These are phyloP conservation scores for Perccottus glenii DNA, from an alignment of 2,113 vertebrate genomes.

Conservation along the genomic window DNA sequence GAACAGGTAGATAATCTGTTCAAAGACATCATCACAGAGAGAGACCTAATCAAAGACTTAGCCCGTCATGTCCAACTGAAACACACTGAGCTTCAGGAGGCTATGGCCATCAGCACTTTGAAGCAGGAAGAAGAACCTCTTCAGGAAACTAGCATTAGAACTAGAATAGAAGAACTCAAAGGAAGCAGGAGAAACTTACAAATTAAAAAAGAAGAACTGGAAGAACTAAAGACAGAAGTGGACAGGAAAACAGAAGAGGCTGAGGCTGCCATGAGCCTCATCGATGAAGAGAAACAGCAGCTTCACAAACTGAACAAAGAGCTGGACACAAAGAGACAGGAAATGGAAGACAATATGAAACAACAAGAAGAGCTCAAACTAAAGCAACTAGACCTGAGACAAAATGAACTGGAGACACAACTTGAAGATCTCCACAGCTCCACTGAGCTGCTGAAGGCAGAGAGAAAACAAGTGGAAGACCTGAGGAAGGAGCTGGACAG, in stretches of 20 bases:
- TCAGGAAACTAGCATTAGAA: background rate
- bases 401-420: background rate
- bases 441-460: background rate
- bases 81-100: too few relatives aligned
- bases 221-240: background rate
- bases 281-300: background rate
- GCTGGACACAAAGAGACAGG: background rate
- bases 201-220: background rate
- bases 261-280: background rate
- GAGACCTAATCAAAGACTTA: too few relatives aligned
- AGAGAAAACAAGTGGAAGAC: slow-evolving; percentile 11
- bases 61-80: too few relatives aligned
- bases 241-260: slow-evolving; percentile 14
- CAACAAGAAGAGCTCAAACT: background rate
- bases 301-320: background rate
- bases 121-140: too few relatives aligned
- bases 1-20: too few relatives aligned
- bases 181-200: background rate
- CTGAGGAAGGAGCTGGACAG: background rate
- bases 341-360: background rate
- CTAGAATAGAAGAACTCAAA: background rate
- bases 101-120: too few relatives aligned
- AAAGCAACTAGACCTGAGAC: background rate
- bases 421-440: background rate
- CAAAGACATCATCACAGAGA: too few relatives aligned